Evolutionary conservation across 2,888 invertebrate genomes (phyloP), one percentile per base, ranked within the genome.

Genomic region (Stramonita haemastoma): DNA sequence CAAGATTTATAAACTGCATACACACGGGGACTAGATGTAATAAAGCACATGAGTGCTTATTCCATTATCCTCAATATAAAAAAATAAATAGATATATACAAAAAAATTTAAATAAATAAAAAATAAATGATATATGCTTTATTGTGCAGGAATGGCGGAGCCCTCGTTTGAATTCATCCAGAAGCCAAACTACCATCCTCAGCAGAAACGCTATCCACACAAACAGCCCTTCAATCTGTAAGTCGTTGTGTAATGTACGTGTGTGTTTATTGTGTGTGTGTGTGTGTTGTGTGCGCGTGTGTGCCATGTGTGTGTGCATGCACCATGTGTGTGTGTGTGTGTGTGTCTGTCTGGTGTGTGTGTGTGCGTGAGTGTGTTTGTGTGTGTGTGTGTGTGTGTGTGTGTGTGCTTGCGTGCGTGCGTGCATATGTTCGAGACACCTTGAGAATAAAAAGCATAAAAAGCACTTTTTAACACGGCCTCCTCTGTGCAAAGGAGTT

Each of bases 121-220:
- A n/a, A n/a, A n/a, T n/a, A n/a, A n/a, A 8, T 46, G 46, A 46
- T 46, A 8, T 46, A 13, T 66, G 17, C 66, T 22, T 66, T 26
- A 13, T 6, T 32, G 1, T 89, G 29, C 96, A 97, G 97, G 97
- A 91, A 97, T 97, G 97, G 96, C 97, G 93, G 97, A 98, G 93
- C 98, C 98, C 93, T 96, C 97, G 32, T 99, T 97, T 96, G 98
- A 99, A 94, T 99, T 99, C 95, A 98, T 98, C 94, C 98, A 98
- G 95, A 97, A 98, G 0, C 96, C 97, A 92, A 97, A 97, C 0
- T 98, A 98, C 95, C 96, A 98, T 86, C 97, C 97, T 89, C 26
- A 56, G 34, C 88, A 88, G 66, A 32, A 36, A 26, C 83, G 81
- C 34, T 86, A 34, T 66, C 86, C 86, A 22, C 60, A 66, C 34